Evolutionary conservation across 2,113 vertebrate species (phyloP), one percentile per base, ranked within the genome.

Genomic region (Anoura caudifer): DNA sequence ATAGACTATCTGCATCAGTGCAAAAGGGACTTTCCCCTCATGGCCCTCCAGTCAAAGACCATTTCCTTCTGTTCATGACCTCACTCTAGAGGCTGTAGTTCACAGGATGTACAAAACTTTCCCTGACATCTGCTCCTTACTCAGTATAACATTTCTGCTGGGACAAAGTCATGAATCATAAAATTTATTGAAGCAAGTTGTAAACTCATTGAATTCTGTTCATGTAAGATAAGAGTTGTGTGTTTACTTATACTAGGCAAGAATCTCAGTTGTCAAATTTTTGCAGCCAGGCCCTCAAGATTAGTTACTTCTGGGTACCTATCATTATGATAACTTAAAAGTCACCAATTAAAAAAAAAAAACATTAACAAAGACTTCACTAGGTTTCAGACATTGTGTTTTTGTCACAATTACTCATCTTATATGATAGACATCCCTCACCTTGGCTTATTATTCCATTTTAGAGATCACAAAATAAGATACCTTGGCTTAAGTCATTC

Each of bases 391-490:
- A 83, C 16, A 20, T 63, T 87, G 26, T 59, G 2, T 82, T 95
- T 36, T 47, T 80, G 75, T 69, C 16, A 17, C 7, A 80, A 59
- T 95, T 90, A 87, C 22, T 87, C 15, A 95, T 41, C 2, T 4
- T 50, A 72, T 93, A 12, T 26, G 15, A 10, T 56, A 13, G 22
- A 67, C 82, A 1, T 4, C 3, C 26, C 16, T 43, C 1, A 76
- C 2, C 1, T 87, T 88, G 14, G 26, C 43, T 63, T 50, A 75
- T 91, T 82, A 81, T 85, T 81, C 0, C 7, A 13, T 82, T 94
- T 91, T 95, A 88, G 72, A 92, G 16, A 96, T 65, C 4, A 87
- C 6, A 72, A 86, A 43, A 56, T 76, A 65, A 84, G 80, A 80
- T 76, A 43, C 45, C 31, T 84, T 80, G 15, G 7, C 4, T 52